Base-by-base conservation (phyloP, 1,140 invertebrate genomes). In the Hyposmocoma kahamanoa region DNA sequence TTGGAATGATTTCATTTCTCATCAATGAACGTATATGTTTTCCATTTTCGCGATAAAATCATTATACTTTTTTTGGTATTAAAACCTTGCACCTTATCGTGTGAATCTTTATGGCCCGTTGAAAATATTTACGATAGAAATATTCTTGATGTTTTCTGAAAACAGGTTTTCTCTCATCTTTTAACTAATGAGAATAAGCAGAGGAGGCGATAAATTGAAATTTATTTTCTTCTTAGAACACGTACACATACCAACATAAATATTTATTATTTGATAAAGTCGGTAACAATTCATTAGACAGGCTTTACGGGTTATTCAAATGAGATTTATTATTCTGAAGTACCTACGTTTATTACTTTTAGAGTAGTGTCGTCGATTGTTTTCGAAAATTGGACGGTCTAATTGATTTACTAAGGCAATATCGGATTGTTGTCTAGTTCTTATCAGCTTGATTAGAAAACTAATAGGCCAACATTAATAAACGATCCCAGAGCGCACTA, bases 1-100 rank as follows among this genome's bases (percentile, higher is more conserved):
- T 72, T 70, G 59, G 59, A 69, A 74, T 74, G 71, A 82, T 78
- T 80, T 72, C 59, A 54, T 74, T 72, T 67, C 70, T 62, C 67
- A 39, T 62, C 71, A 72, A 73, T 72, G 73, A 79, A 68, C 72
- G n/a, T n/a, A 75, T 67, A 68, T 72, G 75, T 73, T 71, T 62
- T 64, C 62, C 59, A 67, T 65, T 70, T 76, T 67, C 50, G 53
- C 63, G 56, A 62, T 18, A 71, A 66, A 70, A 77, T 71, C 62
- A 73, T 22, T 21, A 47, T 17, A 59, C 53, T 61, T 52, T 58
- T 69, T 71, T 67, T 61, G 77, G 62, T 62, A 72, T 77, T 78
- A 76, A 71, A 72, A 63, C 50, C 50, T 66, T 34, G 50, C 66
- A 63, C 61, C 67, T 64, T 63, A 65, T 69, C 49, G 42, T 53